Conservation (phyloP, 2,113 vertebrate species). For the Tupaia chinensis region DNA sequence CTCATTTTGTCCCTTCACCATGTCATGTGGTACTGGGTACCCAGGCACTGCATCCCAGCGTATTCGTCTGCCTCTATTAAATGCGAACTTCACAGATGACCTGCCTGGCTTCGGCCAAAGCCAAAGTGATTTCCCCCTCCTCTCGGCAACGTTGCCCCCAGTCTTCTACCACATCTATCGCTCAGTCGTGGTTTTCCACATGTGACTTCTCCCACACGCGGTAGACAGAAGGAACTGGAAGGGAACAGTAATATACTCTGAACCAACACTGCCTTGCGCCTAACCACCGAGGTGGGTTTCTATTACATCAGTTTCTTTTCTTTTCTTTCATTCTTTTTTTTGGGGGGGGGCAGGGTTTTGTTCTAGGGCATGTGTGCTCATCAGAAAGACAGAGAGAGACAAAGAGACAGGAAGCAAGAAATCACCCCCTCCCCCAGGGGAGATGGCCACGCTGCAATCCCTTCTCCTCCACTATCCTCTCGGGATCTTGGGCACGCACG, state of each 20-base stretch:
- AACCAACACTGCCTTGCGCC: not conserved
- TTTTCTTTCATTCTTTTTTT: too few relatives aligned
- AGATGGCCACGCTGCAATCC: too few relatives aligned
- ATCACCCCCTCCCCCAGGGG: too few relatives aligned
- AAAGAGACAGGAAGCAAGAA: too few relatives aligned
- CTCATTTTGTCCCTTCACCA: conserved; percentile 10
- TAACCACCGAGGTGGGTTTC: not conserved
- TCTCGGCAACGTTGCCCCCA: not conserved
- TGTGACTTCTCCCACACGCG: not conserved
- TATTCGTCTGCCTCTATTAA: not conserved
- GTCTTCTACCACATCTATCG: too few relatives aligned
- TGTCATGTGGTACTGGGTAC: not conserved
- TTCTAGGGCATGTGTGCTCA: too few relatives aligned
- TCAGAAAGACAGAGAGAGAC: too few relatives aligned
- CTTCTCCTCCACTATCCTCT: too few relatives aligned
- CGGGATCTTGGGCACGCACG: too few relatives aligned
- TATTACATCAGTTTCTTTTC: not conserved
- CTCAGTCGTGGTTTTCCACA: not conserved
- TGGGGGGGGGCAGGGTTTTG: too few relatives aligned
- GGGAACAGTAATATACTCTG: not conserved
- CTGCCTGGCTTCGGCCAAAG: not conserved
- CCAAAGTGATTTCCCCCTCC: not conserved
- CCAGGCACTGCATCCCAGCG: not conserved
- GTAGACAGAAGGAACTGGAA: not conserved
- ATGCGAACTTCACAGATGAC: not conserved